phyloP scores from a whole-genome alignment of 2,888 invertebrate species.

The Taenaris catops region DNA sequence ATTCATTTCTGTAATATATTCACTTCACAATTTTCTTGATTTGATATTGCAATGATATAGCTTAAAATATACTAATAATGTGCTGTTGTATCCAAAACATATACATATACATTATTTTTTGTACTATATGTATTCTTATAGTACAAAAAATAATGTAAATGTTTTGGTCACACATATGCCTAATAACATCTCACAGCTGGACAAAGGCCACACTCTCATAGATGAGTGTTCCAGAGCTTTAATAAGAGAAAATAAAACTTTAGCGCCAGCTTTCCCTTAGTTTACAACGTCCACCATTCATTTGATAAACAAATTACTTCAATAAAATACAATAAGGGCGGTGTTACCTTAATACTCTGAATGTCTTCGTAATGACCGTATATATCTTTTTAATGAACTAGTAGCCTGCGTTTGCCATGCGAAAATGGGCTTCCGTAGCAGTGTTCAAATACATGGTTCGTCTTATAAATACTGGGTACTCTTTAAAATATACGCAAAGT shows the following conservation, averaged over 20 bases:
- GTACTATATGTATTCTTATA: no score
- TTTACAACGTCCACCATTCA: slow-evolving; percentile 7
- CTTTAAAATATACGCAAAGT: slow-evolving; percentile 43
- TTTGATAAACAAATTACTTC: slow-evolving; percentile 32
- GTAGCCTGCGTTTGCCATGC: slow-evolving; percentile 52
- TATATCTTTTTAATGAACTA: slow-evolving; percentile 74
- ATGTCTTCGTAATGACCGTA: slow-evolving; percentile 64
- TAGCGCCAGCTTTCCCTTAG: not conserved
- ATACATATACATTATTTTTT: no score
- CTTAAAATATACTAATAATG: no score
- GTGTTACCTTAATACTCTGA: slow-evolving; percentile 49
- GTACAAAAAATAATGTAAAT: no score
- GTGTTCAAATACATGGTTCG: slow-evolving; percentile 48
- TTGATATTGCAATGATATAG: no score
- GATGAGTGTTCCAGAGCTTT: no score
- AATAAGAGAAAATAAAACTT: not conserved
- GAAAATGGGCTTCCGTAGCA: slow-evolving; percentile 48
- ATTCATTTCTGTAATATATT: no score
- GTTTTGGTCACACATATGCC: no score
- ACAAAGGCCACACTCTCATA: no score
- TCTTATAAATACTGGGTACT: slow-evolving; percentile 41
- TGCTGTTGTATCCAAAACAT: no score
- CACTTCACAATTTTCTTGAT: no score
- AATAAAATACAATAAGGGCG: slow-evolving; percentile 38
- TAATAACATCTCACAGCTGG: no score